Percentiles rank a stretch among this genome's conserved stretches.
These are phyloP conservation scores for Volucella inflata DNA, from an alignment of 2,888 invertebrate genomes.

Conservation along the genomic window DNA sequence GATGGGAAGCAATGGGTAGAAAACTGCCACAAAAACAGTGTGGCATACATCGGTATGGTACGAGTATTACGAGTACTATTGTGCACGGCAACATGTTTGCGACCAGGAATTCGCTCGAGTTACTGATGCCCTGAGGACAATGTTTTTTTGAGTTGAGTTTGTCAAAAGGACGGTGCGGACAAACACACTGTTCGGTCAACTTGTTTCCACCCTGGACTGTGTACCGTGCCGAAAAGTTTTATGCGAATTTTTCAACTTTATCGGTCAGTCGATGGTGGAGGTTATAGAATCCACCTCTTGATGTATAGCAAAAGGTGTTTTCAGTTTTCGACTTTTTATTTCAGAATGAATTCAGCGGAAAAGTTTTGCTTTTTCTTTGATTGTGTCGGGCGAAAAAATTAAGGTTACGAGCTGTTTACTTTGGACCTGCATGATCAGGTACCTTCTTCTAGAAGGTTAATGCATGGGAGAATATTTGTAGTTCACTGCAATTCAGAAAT, in stretches of 20 bases:
- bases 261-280: not conserved
- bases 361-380: conserved; percentile 27
- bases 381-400: conserved; percentile 11
- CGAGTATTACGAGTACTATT: not conserved
- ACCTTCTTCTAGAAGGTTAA: conserved; percentile 4
- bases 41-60: not conserved
- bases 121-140: not conserved
- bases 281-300: not conserved
- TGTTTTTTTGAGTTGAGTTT: not conserved
- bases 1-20: not conserved
- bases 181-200: conserved; percentile 3
- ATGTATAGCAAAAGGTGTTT: not conserved
- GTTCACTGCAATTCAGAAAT: conserved; percentile 29
- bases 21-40: not conserved
- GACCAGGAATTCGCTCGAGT: not conserved
- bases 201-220: not conserved
- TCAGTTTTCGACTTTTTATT: too few relatives aligned
- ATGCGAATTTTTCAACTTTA: conserved; percentile 49
- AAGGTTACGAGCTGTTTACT: conserved; percentile 13
- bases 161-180: not conserved
- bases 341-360: not conserved
- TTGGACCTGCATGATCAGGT: conserved; percentile 1
- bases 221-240: conserved; percentile 28
- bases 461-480: not conserved
- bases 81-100: not conserved